Base-by-base conservation (phyloP, 2,888 invertebrate species). In the Oxyteleia sp. region DNA sequence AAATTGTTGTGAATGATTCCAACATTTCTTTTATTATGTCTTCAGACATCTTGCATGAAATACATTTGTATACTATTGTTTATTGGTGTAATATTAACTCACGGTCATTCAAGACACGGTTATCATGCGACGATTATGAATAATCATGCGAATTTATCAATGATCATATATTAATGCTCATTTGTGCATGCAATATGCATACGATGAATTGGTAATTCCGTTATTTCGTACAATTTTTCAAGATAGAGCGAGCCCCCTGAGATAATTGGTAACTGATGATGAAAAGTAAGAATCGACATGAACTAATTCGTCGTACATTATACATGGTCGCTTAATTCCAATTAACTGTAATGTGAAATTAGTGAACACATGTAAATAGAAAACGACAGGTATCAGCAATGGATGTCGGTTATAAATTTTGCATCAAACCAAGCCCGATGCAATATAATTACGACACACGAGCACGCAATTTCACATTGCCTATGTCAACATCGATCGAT, bases 121-220 rank as follows among this genome's bases (percentile, higher is more conserved):
- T 68, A 68, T 68, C 68, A 10, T 7, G 3, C 18, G 5, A 45
- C 11, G n/a, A 55, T 41, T 68, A 55, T 43, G 55, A 68, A 55
- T 68, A 68, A 45, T 55, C 26, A 68, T 55, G 29, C n/a, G 13
- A 55, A 66, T 47, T 66, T 66, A 66, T 66, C 51, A 38, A 20
- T 11, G 35, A 51, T 68, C 32, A 55, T 68, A 55, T 20, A 49
- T 41, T 23, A 53, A 53, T 66, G 41, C 20, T 11, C 32, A 63
- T 45, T 63, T 57, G 32, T 32, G 15, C 8, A 32, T 23, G 10
- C 2, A 3, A 53, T 13, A 26, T n/a, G 32, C 53, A 32, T 16
- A 32, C 53, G 16, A 53, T 53, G 32, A 53, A 32, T 53, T 32
- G 32, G 13, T 29, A 13, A 53, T 29, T 15, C 8, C 0, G 29